Conservation (phyloP, 2,797 vertebrate species). For the Setipinna tenuifilis region DNA sequence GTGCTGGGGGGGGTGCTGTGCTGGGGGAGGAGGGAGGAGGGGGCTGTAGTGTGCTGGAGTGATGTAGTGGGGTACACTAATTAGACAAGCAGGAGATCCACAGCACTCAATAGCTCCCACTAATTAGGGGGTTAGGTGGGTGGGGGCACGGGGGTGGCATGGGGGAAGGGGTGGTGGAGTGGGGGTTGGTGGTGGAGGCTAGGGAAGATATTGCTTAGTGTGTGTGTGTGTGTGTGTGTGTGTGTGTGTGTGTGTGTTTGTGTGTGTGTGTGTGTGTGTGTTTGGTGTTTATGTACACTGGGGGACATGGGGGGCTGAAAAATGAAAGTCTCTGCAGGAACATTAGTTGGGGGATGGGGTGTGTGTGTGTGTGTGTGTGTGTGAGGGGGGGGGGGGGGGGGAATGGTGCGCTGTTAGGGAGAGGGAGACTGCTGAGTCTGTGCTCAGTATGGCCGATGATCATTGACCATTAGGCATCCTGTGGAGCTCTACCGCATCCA, state of each 20-base stretch:
- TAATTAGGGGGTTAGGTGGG: not conserved
- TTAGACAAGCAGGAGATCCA: not conserved
- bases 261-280: too few relatives aligned
- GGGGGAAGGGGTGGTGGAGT: not conserved
- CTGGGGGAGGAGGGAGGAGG: too few relatives aligned
- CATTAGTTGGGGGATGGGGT: not conserved
- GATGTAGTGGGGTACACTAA: not conserved
- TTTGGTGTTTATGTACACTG: not conserved
- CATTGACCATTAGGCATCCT: not conserved
- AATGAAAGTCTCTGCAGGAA: not conserved
- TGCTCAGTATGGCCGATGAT: not conserved
- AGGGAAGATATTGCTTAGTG: too few relatives aligned
- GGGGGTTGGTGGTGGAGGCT: too few relatives aligned
- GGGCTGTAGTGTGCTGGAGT: too few relatives aligned
- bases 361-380: not conserved
- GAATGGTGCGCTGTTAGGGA: not conserved
- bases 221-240: too few relatives aligned
- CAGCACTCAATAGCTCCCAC: not conserved
- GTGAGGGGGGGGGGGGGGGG: not conserved
- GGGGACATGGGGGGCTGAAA: not conserved
- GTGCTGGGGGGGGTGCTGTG: too few relatives aligned
- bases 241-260: too few relatives aligned
- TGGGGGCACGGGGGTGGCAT: not conserved
- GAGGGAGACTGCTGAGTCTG: not conserved
- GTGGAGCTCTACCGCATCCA: not conserved